Percentiles rank a stretch among this genome's conserved stretches.
Conservation (phyloP, 2,797 vertebrate genomes). For the Cynopterus sphinx region DNA sequence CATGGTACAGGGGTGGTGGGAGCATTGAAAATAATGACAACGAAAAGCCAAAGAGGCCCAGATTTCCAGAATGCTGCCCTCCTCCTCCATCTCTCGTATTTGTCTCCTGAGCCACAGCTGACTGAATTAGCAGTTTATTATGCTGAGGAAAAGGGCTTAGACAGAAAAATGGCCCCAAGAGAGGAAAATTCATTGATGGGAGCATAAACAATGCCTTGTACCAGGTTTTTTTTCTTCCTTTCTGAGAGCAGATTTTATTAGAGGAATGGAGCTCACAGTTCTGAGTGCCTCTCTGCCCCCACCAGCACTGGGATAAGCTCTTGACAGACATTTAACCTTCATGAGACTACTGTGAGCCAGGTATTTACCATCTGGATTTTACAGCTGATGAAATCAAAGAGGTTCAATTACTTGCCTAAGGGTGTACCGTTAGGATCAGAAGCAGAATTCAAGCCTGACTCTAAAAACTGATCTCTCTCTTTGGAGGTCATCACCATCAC, state of each 20-base stretch:
- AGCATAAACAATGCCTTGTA: neutral
- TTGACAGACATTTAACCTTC: slow-evolving; percentile 20
- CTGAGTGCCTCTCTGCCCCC: neutral
- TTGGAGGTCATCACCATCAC: neutral
- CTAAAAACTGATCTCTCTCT: neutral
- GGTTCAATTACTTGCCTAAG: slow-evolving; percentile 32
- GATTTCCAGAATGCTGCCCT: neutral
- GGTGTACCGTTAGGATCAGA: neutral
- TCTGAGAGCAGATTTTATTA: neutral
- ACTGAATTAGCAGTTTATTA: neutral
- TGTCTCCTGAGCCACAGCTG: accelerated
- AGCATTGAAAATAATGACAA: neutral
- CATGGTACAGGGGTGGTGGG: neutral
- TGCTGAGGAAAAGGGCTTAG: neutral
- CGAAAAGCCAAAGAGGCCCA: neutral
- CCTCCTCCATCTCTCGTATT: neutral
- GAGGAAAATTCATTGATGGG: neutral
- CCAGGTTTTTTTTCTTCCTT: neutral
- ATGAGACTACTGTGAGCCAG: neutral
- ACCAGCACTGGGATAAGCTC: neutral
- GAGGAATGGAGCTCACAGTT: neutral
- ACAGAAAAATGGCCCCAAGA: neutral
- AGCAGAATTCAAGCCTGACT: neutral
- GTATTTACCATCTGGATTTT: slow-evolving; percentile 53
- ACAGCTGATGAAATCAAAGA: slow-evolving; percentile 45